A percentile compares a stretch with the other conserved stretches of the same genome.
These are phyloP conservation scores for Allobates femoralis DNA, from an alignment of 2,797 vertebrate species.

Conservation along the genomic window DNA sequence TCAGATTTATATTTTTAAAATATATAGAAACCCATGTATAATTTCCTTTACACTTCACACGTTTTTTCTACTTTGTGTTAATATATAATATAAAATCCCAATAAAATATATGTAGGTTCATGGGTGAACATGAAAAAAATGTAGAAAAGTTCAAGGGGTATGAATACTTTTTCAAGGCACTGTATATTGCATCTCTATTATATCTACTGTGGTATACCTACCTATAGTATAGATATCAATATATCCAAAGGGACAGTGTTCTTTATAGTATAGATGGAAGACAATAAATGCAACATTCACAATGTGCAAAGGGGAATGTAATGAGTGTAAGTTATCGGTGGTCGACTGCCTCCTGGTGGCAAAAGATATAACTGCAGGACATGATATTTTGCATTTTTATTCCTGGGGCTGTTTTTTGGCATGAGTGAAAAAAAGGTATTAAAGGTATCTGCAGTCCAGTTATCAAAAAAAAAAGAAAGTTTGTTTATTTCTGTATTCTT, in stretches of 20 bases:
- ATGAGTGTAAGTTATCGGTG: not conserved
- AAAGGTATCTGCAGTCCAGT: not conserved
- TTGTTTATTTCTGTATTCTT: not conserved
- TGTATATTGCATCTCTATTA: no score
- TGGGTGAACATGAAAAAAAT: no score
- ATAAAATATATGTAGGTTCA: no score
- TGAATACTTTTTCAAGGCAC: no score
- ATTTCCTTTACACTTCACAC: no score
- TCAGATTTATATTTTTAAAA: no score
- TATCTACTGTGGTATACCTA: no score
- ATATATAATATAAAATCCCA: no score
- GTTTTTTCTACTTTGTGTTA: no score
- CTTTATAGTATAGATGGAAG: not conserved
- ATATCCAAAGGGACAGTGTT: no score
- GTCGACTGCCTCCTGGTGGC: not conserved
- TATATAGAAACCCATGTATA: no score
- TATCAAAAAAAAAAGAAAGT: not conserved
- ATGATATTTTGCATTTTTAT: not conserved
- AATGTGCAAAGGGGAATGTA: not conserved
- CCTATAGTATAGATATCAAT: not conserved
- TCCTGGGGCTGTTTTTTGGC: not conserved
- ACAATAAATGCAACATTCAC: not conserved
- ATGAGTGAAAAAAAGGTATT: not conserved
- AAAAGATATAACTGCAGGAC: not conserved
- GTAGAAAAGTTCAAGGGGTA: no score